These are phyloP conservation scores for Tinea pellionella DNA, from an alignment of 2,888 invertebrate genomes.

Conservation along the genomic window DNA sequence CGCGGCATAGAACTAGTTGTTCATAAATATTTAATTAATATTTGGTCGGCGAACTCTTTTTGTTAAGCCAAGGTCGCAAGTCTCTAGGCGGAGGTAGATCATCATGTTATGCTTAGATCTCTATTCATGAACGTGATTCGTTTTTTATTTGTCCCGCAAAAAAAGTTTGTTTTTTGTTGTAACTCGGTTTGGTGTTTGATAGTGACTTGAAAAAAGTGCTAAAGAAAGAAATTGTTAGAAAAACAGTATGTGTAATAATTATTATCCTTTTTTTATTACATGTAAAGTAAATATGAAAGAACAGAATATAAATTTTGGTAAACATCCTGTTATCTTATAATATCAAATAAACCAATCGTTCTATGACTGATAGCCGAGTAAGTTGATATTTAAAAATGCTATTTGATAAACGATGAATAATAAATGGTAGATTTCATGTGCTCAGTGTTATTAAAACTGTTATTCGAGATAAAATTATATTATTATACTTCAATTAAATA, in stretches of 20 bases:
- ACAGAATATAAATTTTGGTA: neutral
- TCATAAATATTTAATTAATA: slow-evolving; percentile 58
- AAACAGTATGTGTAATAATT: neutral
- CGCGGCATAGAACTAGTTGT: slow-evolving; percentile 1
- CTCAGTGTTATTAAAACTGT: neutral
- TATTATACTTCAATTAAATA: too few species aligned
- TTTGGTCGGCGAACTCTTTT: slow-evolving; percentile 53
- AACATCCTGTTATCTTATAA: neutral
- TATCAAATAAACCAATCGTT: neutral
- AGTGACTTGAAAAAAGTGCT: neutral
- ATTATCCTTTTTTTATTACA: neutral
- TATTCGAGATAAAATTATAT: too few species aligned
- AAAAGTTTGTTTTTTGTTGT: neutral
- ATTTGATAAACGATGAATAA: neutral
- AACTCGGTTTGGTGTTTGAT: neutral
- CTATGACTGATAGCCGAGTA: neutral
- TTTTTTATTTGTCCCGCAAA: neutral
- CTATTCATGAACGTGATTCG: neutral
- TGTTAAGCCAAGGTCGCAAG: slow-evolving; percentile 44
- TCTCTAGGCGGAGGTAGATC: slow-evolving; percentile 15
- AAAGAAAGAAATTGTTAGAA: neutral
- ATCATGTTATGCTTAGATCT: neutral
- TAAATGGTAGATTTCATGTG: neutral
- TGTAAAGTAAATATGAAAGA: neutral
- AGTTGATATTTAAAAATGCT: neutral